These are phyloP conservation scores for Apodemia mormo DNA, from an alignment of 2,888 invertebrate species.

Conservation along the genomic window DNA sequence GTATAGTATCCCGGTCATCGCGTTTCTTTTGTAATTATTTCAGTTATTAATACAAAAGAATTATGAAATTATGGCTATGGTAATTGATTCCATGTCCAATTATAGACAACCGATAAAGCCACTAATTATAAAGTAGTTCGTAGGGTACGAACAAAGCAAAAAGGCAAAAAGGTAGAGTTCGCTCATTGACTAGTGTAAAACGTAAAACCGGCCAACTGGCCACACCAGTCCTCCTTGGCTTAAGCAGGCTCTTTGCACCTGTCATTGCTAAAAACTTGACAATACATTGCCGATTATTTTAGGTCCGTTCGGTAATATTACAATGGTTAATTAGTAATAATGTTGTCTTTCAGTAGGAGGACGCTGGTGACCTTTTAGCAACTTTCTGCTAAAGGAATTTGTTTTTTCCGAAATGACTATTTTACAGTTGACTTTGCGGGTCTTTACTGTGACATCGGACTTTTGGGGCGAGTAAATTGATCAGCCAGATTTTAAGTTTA, in stretches of 20 bases:
- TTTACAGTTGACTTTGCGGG: too few relatives aligned
- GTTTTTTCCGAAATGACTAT: too few relatives aligned
- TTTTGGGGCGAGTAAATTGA: too few relatives aligned
- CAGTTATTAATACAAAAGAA: background rate
- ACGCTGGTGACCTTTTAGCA: too few relatives aligned
- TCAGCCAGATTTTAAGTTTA: too few relatives aligned
- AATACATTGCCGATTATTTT: conserved; percentile 57
- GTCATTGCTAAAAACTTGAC: conserved; percentile 70
- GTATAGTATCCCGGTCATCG: background rate
- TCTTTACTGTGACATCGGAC: too few relatives aligned
- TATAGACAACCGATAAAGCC: conserved; percentile 2
- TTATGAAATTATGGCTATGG: background rate
- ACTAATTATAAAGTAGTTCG: conserved; percentile 2
- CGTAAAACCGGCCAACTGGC: conserved; percentile 49
- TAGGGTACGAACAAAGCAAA: too few relatives aligned
- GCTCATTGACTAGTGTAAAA: conserved; percentile 51
- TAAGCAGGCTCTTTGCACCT: conserved; percentile 62
- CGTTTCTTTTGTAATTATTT: background rate
- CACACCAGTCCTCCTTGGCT: conserved; percentile 72
- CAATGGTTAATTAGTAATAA: background rate
- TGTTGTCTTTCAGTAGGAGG: too few relatives aligned
- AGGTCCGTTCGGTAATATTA: background rate
- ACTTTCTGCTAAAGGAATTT: too few relatives aligned
- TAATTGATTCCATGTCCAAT: conserved; percentile 11
- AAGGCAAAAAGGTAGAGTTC: conserved; percentile 55